phyloP scores from a whole-genome alignment of 1,140 invertebrate genomes.

The Akabosia matsudoensis region DNA sequence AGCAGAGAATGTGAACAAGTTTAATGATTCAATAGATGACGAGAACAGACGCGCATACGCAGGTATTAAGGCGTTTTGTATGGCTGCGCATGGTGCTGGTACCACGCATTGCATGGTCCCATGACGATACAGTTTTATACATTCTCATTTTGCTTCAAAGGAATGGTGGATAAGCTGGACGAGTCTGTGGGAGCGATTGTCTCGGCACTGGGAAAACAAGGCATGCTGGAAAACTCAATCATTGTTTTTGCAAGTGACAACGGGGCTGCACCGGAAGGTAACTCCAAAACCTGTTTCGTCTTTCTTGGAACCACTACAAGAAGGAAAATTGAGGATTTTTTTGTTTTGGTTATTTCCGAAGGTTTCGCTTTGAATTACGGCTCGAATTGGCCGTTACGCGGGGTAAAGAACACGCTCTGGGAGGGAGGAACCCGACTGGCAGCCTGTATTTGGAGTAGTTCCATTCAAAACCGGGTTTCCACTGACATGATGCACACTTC shows the following conservation, averaged over 20 bases:
- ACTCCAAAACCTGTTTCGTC: background rate
- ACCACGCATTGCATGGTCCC: background rate
- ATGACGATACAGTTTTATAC: background rate
- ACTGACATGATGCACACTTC: constrained; percentile 73
- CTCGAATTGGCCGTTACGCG: constrained; percentile 84
- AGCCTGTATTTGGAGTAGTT: constrained; percentile 62
- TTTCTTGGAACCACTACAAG: no score
- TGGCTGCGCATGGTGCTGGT: background rate
- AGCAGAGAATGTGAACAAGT: constrained; percentile 64
- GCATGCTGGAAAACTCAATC: constrained; percentile 72
- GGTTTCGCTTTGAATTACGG: constrained; percentile 83
- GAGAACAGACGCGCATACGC: constrained; percentile 71
- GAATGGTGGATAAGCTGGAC: constrained; percentile 75
- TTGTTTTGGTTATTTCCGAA: background rate
- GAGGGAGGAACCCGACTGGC: constrained; percentile 76
- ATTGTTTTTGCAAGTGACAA: constrained; percentile 84
- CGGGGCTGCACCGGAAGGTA: constrained; percentile 59
- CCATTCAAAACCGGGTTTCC: constrained; percentile 60
- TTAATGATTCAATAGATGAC: constrained; percentile 64
- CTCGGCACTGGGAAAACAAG: constrained; percentile 59
- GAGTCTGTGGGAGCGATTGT: constrained; percentile 77
- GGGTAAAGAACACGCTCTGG: constrained; percentile 63
- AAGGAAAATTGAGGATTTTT: no score
- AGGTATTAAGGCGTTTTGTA: constrained; percentile 55
- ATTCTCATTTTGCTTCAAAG: constrained; percentile 55